phyloP scores from a whole-genome alignment of 1,140 invertebrate species.

The Nymphalis io region DNA sequence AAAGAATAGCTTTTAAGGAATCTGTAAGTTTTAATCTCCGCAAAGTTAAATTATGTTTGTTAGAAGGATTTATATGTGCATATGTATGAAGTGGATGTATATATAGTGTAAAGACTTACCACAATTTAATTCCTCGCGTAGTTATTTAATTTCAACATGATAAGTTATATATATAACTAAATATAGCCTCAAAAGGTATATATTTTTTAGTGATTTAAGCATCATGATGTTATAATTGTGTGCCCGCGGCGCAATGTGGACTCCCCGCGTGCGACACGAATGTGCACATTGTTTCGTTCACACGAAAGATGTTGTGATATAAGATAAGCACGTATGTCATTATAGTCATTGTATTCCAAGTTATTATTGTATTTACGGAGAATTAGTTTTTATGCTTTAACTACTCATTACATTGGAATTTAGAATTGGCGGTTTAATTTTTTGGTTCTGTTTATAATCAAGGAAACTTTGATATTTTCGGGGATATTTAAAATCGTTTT shows the following conservation, averaged over 20 bases:
- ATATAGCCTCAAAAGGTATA: no score
- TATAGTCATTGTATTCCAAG: conserved; percentile 24
- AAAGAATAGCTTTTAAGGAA: no score
- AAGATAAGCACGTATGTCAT: conserved; percentile 27
- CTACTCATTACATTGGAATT: not conserved
- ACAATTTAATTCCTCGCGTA: no score
- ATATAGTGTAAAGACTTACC: no score
- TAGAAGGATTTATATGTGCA: no score
- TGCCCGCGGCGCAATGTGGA: not conserved
- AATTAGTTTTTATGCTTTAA: conserved; percentile 4
- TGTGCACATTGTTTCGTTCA: conserved; percentile 19
- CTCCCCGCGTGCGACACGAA: conserved; percentile 19
- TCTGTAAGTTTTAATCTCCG: no score
- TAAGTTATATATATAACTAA: no score
- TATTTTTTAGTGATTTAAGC: not conserved
- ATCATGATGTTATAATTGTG: not conserved
- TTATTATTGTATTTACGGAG: conserved; percentile 10
- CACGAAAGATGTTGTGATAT: conserved; percentile 27
- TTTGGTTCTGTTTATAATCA: not conserved
- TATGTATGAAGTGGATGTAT: no score
- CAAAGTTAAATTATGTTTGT: no score
- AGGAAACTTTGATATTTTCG: no score
- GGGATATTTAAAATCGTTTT: no score
- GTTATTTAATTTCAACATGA: no score
- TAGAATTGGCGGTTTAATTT: not conserved